Evolutionary conservation across 2,888 invertebrate genomes (phyloP).

Genomic region (Spodoptera picta): DNA sequence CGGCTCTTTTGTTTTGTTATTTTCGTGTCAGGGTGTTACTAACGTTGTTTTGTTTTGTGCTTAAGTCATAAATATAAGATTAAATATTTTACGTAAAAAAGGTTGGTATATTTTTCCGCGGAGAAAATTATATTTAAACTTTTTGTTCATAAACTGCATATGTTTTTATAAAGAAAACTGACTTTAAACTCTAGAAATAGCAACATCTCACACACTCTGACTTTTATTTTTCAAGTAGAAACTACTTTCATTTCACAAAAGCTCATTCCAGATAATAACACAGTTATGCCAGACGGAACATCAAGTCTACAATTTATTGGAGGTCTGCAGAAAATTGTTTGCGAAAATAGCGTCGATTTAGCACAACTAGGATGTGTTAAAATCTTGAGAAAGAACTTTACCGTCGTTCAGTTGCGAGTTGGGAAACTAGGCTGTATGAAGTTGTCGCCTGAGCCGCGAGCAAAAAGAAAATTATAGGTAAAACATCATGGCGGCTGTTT

Average conservation of each 20-base stretch:
- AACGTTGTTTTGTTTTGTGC: too few relatives aligned
- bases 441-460: conserved; percentile 14
- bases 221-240: too few relatives aligned
- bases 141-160: too few relatives aligned
- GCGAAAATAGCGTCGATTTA: conserved; percentile 27
- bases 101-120: too few relatives aligned
- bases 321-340: conserved; percentile 19
- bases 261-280: conserved; percentile 5
- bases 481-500: conserved; percentile 22
- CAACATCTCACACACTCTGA: too few relatives aligned
- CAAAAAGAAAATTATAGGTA: conserved; percentile 23
- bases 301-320: conserved; percentile 9
- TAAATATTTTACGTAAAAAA: too few relatives aligned
- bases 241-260: conserved; percentile 11
- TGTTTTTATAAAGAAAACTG: too few relatives aligned
- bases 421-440: conserved; percentile 38
- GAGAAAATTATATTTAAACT: too few relatives aligned
- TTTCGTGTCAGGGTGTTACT: too few relatives aligned
- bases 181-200: too few relatives aligned
- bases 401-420: conserved; percentile 22
- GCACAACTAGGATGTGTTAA: conserved; percentile 31
- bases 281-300: conserved; percentile 2
- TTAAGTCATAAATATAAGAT: too few relatives aligned
- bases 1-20: too few relatives aligned
- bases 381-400: conserved; percentile 37